Conservation (phyloP, 1,140 invertebrate genomes). For the Wiebesia pumilae region DNA sequence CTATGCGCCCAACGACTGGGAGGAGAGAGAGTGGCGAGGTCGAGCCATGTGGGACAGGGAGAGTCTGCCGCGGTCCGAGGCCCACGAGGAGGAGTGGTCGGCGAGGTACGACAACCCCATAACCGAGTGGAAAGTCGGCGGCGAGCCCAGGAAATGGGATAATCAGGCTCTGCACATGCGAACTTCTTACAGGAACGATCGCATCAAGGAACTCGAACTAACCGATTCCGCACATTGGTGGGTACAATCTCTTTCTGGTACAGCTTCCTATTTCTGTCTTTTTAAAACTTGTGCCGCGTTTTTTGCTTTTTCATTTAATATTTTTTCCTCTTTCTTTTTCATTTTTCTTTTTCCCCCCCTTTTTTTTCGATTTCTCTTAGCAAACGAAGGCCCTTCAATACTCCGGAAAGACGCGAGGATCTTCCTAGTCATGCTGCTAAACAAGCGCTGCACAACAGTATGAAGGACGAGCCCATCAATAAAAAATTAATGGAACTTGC, state of each 20-base stretch:
- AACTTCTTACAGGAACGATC: slow-evolving; percentile 69
- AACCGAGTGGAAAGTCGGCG: slow-evolving; percentile 69
- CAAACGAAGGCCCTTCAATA: slow-evolving; percentile 67
- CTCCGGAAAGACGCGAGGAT: slow-evolving; percentile 68
- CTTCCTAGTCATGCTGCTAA: slow-evolving; percentile 66
- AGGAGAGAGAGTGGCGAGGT: slow-evolving; percentile 71
- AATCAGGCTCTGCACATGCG: slow-evolving; percentile 67
- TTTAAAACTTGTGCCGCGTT: too few species aligned
- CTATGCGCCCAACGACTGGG: slow-evolving; percentile 67
- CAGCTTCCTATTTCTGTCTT: too few species aligned
- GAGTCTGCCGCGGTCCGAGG: slow-evolving; percentile 68
- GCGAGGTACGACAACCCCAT: slow-evolving; percentile 66
- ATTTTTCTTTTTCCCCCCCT: too few species aligned
- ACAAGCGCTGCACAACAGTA: slow-evolving; percentile 69
- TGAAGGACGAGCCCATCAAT: slow-evolving; percentile 74
- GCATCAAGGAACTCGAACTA: slow-evolving; percentile 69
- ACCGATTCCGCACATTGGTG: slow-evolving; percentile 61
- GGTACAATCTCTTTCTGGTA: neutral
- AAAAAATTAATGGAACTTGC: slow-evolving; percentile 74
- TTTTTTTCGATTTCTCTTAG: neutral
- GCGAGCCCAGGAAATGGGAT: slow-evolving; percentile 71
- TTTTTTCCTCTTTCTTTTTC: too few species aligned
- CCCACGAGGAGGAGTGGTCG: slow-evolving; percentile 71
- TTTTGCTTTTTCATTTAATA: too few species aligned
- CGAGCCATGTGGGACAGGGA: slow-evolving; percentile 71